These are phyloP conservation scores for Coregonus ussuriensis DNA, from an alignment of 2,797 vertebrate genomes.

Conservation along the genomic window DNA sequence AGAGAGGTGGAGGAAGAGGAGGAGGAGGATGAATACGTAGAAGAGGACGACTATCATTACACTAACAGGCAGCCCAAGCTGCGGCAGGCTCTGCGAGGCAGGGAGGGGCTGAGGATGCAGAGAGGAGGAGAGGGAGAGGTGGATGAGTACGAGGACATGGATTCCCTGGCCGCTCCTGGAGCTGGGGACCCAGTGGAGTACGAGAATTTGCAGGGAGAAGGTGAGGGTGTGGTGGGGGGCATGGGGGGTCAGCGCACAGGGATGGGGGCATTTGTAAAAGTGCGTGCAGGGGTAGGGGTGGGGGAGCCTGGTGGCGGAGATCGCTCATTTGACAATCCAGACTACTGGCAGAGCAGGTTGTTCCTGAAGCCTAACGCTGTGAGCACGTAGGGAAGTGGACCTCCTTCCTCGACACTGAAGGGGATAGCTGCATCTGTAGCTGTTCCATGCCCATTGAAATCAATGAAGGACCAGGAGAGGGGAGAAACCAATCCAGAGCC, in stretches of 20 bases:
- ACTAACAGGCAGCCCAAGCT: constrained; percentile 84
- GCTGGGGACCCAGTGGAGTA: constrained; percentile 62
- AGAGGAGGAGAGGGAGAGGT: constrained; percentile 55
- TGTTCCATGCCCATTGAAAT: constrained; percentile 30
- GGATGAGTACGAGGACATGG: constrained; percentile 92
- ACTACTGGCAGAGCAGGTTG: constrained; percentile 93
- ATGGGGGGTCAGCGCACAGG: constrained; percentile 26
- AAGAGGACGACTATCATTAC: constrained; percentile 87
- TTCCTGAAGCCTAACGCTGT: constrained; percentile 81
- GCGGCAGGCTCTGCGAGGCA: constrained; percentile 68
- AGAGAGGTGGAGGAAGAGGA: constrained; percentile 43
- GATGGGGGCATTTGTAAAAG: constrained; percentile 71
- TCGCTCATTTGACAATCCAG: constrained; percentile 91
- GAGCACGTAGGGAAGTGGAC: constrained; percentile 73
- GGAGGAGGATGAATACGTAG: constrained; percentile 56
- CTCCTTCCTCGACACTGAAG: background rate
- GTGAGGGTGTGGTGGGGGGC: constrained; percentile 36
- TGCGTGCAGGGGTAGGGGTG: constrained; percentile 65
- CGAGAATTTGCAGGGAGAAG: constrained; percentile 68
- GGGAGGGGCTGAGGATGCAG: constrained; percentile 64
- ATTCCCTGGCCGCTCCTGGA: constrained; percentile 57
- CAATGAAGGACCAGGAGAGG: constrained; percentile 67
- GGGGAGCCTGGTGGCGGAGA: constrained; percentile 63
- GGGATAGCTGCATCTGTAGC: background rate
- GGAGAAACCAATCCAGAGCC: constrained; percentile 34